These are phyloP conservation scores for Macrobrachium nipponense DNA, from an alignment of 1,140 invertebrate genomes.

Conservation along the genomic window DNA sequence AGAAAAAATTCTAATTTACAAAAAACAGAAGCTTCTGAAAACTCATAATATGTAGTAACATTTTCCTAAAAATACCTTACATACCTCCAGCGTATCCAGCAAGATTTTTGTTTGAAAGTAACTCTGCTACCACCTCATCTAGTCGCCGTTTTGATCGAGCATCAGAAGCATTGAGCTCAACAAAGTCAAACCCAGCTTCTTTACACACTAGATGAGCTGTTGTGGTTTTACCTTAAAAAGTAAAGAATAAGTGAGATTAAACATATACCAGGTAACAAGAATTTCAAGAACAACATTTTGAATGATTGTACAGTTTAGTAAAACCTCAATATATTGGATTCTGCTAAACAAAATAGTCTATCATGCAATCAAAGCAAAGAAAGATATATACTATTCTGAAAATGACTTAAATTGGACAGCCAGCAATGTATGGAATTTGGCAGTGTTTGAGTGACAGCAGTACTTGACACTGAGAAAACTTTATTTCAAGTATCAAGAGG, in stretches of 20 bases:
- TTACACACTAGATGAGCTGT: slow-evolving; percentile 84
- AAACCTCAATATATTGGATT: no score
- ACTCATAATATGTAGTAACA: neutral
- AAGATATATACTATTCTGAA: no score
- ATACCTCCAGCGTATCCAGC: slow-evolving; percentile 74
- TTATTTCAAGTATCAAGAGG: no score
- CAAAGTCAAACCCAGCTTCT: slow-evolving; percentile 88
- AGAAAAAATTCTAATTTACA: neutral
- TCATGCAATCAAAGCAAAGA: no score
- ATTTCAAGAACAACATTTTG: no score
- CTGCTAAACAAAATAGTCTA: no score
- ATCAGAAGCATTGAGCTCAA: slow-evolving; percentile 98
- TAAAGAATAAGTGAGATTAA: neutral
- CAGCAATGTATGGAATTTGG: no score
- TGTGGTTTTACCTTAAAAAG: slow-evolving; percentile 83
- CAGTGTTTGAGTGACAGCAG: no score
- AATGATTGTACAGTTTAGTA: no score
- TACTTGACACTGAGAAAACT: no score
- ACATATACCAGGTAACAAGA: no score
- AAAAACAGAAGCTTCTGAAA: neutral
- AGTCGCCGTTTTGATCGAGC: slow-evolving; percentile 83
- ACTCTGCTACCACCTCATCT: slow-evolving; percentile 51
- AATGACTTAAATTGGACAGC: no score
- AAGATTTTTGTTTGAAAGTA: slow-evolving; percentile 76
- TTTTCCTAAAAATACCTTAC: neutral